These are phyloP conservation scores for Turnix velox DNA, from an alignment of 2,113 vertebrate species.

Conservation along the genomic window DNA sequence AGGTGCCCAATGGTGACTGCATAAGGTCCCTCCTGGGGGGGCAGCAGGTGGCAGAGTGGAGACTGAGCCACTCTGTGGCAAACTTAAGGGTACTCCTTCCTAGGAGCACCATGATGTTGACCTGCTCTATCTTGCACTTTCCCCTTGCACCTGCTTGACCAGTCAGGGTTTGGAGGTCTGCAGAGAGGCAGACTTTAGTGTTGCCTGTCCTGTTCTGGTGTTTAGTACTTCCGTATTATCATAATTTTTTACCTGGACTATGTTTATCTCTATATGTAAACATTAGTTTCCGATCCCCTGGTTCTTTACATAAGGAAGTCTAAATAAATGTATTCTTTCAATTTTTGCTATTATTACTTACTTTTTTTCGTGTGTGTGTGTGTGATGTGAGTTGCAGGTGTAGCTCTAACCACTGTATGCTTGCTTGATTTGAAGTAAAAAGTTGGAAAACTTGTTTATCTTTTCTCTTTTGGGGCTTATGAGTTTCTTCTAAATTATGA, in stretches of 20 bases:
- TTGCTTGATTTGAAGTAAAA: background rate
- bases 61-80: background rate
- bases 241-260: background rate
- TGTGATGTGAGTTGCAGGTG: background rate
- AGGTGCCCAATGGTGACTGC: background rate
- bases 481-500: background rate
- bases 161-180: background rate
- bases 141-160: background rate
- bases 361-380: background rate
- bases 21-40: background rate
- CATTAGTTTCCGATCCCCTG: background rate
- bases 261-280: background rate
- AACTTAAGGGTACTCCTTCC: background rate
- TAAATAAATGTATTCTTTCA: background rate
- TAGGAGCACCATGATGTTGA: accelerated
- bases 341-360: background rate
- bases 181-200: background rate
- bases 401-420: background rate
- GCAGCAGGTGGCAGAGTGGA: background rate
- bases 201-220: background rate
- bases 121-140: background rate
- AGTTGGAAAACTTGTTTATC: background rate
- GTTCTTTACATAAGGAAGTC: slow-evolving; percentile 1
- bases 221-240: background rate
- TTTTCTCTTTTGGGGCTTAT: background rate